phyloP scores from a whole-genome alignment of 2,797 vertebrate genomes.

The Rhynchonycteris naso region DNA sequence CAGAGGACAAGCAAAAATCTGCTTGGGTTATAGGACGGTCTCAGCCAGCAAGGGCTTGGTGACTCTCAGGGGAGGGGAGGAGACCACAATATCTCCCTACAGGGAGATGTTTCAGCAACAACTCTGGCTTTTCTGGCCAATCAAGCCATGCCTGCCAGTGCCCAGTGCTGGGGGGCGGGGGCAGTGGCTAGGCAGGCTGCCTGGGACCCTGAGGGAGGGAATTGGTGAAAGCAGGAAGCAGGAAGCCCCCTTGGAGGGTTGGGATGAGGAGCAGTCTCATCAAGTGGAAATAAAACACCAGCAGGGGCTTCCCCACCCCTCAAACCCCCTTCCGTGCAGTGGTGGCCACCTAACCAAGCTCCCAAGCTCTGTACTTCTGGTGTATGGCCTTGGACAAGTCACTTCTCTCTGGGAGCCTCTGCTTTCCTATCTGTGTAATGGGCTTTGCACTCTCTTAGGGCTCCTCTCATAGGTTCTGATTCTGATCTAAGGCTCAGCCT shows the following conservation, averaged over 20 bases:
- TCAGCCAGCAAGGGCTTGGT: neutral
- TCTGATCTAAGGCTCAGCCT: neutral
- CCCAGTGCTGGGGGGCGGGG: rapidly evolving
- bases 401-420: neutral
- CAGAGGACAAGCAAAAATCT: neutral
- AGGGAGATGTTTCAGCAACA: neutral
- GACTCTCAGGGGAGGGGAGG: neutral
- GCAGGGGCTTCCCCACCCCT: neutral
- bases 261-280: neutral
- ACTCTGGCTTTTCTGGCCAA: neutral
- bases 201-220: neutral
- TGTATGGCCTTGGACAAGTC: neutral
- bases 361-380: neutral
- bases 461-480: neutral
- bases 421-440: neutral
- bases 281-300: neutral
- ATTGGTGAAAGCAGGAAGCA: neutral
- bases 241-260: neutral
- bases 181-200: neutral
- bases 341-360: neutral
- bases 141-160: neutral
- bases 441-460: neutral
- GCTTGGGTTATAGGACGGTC: neutral
- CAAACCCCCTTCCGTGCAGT: rapidly evolving
- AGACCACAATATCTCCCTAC: neutral